Evolutionary conservation across 2,797 vertebrate genomes (phyloP).

Genomic region (Poecilia gillii): DNA sequence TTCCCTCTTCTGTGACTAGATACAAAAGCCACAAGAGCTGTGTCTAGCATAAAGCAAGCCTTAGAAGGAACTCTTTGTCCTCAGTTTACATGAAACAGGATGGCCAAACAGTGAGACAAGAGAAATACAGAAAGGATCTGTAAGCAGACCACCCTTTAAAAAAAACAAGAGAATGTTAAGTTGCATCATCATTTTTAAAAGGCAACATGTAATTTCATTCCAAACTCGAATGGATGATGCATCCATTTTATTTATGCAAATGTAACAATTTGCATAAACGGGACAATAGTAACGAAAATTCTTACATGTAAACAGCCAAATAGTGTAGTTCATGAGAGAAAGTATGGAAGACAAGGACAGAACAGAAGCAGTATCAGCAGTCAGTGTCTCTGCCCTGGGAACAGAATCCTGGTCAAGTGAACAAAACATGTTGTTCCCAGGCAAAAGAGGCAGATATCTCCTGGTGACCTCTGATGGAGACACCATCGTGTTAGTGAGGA

Average conservation of each 20-base stretch:
- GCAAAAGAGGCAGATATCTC: neutral
- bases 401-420: neutral
- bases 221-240: neutral
- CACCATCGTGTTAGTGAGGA: neutral
- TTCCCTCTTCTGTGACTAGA: constrained; percentile 88
- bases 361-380: neutral
- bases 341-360: neutral
- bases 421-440: neutral
- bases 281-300: neutral
- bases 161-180: neutral
- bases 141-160: neutral
- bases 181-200: neutral
- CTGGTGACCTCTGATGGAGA: neutral
- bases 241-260: constrained; percentile 1
- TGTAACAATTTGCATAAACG: neutral
- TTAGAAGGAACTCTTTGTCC: constrained; percentile 51
- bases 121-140: constrained; percentile 20
- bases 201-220: neutral
- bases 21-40: constrained; percentile 87
- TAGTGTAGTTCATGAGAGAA: neutral
- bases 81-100: constrained; percentile 34
- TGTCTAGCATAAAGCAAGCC: constrained; percentile 84
- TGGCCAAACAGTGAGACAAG: constrained; percentile 31
- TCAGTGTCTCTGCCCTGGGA: neutral
- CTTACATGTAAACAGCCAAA: neutral